Evolutionary conservation across 2,888 invertebrate species (phyloP).

Genomic region (Bembecia ichneumoniformis): DNA sequence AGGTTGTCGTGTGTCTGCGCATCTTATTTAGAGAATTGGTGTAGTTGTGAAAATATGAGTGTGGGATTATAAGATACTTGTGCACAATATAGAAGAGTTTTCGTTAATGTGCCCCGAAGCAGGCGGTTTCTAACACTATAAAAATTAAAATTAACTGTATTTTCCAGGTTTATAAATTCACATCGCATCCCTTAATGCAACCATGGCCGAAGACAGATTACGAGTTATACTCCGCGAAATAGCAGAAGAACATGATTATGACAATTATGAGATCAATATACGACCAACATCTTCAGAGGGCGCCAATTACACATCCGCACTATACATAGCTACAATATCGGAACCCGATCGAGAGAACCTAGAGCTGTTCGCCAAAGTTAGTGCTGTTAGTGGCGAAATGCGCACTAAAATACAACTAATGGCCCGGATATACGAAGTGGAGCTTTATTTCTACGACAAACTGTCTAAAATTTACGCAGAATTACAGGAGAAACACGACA

Average conservation of each 20-base stretch:
- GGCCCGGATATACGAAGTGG: constrained; percentile 24
- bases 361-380: constrained; percentile 19
- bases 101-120: too few species aligned
- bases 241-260: background rate
- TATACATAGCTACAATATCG: constrained; percentile 22
- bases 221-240: background rate
- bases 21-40: too few species aligned
- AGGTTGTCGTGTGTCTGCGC: too few species aligned
- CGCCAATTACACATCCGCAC: constrained; percentile 36
- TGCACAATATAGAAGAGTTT: too few species aligned
- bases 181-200: background rate
- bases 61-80: too few species aligned
- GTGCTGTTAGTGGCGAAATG: constrained; percentile 13
- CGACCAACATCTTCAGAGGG: constrained; percentile 28
- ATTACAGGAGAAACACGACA: constrained; percentile 24
- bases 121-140: too few species aligned
- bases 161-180: too few species aligned
- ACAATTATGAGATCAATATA: constrained; percentile 9
- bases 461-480: constrained; percentile 23
- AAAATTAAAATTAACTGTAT: too few species aligned
- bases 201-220: background rate
- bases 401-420: constrained; percentile 11
- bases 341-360: constrained; percentile 11
- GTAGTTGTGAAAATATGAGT: too few species aligned
- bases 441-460: constrained; percentile 30